Percentiles rank a stretch among this genome's conserved stretches.
phyloP scores from a whole-genome alignment of 2,113 vertebrate genomes.

The Paradisaea rubra region DNA sequence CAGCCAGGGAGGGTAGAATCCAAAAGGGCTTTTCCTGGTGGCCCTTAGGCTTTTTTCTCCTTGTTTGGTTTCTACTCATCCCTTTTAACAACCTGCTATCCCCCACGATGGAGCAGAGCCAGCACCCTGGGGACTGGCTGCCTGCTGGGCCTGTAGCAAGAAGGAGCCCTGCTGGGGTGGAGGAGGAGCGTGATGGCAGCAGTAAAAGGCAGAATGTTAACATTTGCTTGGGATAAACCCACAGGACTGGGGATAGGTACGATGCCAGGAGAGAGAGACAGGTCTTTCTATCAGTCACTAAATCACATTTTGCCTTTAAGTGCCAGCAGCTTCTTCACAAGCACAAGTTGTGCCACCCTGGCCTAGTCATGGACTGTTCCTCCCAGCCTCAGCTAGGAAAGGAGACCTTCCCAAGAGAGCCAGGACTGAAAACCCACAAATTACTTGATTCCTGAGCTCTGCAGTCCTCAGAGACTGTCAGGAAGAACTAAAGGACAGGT shows the following conservation, averaged over 20 bases:
- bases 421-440: neutral
- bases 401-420: neutral
- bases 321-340: neutral
- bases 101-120: rapidly evolving
- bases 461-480: too few relatives aligned
- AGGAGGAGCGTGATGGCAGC: neutral
- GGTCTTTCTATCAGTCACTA: neutral
- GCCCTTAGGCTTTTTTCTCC: neutral
- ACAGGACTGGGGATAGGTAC: neutral
- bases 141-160: neutral
- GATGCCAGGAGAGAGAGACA: neutral
- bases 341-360: neutral
- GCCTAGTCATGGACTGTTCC: too few relatives aligned
- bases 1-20: neutral
- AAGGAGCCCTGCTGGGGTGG: neutral
- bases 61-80: neutral
- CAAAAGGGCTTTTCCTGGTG: neutral
- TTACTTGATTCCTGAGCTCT: neutral
- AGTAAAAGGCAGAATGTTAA: neutral
- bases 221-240: neutral
- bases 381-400: neutral
- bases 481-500: neutral
- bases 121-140: neutral
- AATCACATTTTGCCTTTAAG: neutral
- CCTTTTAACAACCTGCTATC: neutral